Evolutionary conservation across 1,140 invertebrate species (phyloP).

Genomic region (Conus betulinus): DNA sequence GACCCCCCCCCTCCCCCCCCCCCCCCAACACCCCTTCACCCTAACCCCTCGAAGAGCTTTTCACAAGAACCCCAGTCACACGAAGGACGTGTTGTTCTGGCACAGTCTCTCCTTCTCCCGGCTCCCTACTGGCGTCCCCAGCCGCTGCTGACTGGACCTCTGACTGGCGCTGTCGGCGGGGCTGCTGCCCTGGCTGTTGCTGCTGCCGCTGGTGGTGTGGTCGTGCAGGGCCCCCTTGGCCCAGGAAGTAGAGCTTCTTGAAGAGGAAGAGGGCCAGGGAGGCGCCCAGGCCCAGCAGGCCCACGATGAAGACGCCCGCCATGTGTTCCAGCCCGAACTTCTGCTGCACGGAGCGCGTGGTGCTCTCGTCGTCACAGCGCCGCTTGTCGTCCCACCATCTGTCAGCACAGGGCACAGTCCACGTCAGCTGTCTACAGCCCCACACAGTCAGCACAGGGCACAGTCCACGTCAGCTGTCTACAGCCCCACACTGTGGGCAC

Average conservation of each 20-base stretch:
- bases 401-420: conserved; percentile 3
- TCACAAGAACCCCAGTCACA: background rate
- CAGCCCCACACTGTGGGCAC: no score
- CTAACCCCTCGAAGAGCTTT: no score
- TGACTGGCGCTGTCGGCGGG: background rate
- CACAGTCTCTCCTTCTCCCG: conserved; percentile 23
- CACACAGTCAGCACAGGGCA: background rate
- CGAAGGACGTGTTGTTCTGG: conserved; percentile 24
- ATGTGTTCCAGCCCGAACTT: conserved; percentile 62
- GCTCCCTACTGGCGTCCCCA: background rate
- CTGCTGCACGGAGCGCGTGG: conserved; percentile 48
- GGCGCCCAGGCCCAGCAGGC: conserved; percentile 58
- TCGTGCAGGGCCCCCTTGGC: background rate
- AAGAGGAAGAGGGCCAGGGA: conserved; percentile 62
- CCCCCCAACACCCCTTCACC: no score
- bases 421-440: no score
- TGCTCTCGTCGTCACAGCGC: conserved; percentile 56
- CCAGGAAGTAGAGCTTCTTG: conserved; percentile 65
- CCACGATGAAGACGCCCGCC: conserved; percentile 66
- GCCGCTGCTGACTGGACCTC: background rate
- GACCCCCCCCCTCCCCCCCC: no score
- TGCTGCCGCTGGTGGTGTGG: background rate
- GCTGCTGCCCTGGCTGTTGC: background rate
- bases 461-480: background rate
- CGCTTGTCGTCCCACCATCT: conserved; percentile 71